Evolutionary conservation across 1,140 invertebrate genomes (phyloP), one percentile per base, ranked within the genome.

Genomic region (Heterodera carotae): DNA sequence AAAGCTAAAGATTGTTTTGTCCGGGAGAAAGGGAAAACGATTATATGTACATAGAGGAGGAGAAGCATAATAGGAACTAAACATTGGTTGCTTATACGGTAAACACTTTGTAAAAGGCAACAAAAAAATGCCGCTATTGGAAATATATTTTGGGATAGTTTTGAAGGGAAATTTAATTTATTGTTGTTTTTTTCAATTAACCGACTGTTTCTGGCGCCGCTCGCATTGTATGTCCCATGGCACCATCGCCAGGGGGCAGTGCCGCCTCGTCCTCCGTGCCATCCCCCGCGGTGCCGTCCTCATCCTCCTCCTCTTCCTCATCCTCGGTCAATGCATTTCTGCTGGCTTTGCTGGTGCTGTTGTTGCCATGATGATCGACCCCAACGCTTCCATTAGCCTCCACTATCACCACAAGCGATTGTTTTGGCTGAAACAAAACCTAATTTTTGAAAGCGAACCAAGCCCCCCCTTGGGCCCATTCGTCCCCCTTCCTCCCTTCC

Each of bases 141-240:
- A 15, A 56, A 22, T 56, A 22, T 12, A 4, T 22, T 22, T 56
- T 56, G 48, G 12, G 48, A 4, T 18, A n/a, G 2, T 56, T 53
- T 56, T 15, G 22, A 56, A 56, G 5, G 12, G 48, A 43, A 43
- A 43, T 43, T 43, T 43, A 10, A 12, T 39, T 4, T 10, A 39
- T 10, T 39, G n/a, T n/a, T n/a, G n/a, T n/a, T n/a, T n/a, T n/a
- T n/a, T n/a, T n/a, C n/a, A n/a, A n/a, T n/a, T n/a, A 70, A 66
- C 60, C 31, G 25, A 75, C 73, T 12, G 73, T 75, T 66, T 74
- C 73, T 22, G 73, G 73, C 22, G 73, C 60, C 2, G 73, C 67
- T 25, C 73, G 48, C 33, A 39, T 60, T 5, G 60, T 75, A 66
- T 75, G 73, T 25, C 53, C 53, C 18, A 39, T 75, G 15, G 31